A percentile compares a stretch with the other conserved stretches of the same genome.
Evolutionary conservation across 2,113 vertebrate species (phyloP).

Genomic region (Serinus canaria): DNA sequence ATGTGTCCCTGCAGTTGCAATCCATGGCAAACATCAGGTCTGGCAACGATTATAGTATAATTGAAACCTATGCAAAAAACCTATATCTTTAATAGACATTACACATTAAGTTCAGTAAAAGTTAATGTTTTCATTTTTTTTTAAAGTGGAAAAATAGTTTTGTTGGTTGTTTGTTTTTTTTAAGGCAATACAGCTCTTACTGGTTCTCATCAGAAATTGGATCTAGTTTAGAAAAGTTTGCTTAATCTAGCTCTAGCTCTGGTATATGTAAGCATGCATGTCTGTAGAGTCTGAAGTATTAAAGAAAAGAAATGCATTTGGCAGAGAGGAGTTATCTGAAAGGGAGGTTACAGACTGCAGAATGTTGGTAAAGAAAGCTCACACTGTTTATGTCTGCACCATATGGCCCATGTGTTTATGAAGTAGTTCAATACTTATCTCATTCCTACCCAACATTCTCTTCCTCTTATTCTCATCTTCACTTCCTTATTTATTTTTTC

Average conservation of each 20-base stretch:
- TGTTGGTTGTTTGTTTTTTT: neutral
- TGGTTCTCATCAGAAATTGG: neutral
- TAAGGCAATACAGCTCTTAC: neutral
- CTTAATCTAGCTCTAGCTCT: neutral
- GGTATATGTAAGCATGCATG: neutral
- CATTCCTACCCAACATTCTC: neutral
- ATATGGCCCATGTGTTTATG: conserved; percentile 21
- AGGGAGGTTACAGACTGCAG: neutral
- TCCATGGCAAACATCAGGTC: neutral
- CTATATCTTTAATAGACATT: neutral
- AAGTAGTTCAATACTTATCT: conserved; percentile 5
- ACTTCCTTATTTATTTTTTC: conserved; percentile 29
- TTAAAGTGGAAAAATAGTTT: neutral
- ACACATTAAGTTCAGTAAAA: neutral
- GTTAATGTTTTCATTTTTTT: neutral
- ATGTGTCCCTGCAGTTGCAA: neutral
- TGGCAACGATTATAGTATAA: neutral
- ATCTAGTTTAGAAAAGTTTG: neutral
- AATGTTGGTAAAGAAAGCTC: conserved; percentile 38
- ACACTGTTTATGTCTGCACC: conserved; percentile 13
- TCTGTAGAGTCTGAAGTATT: neutral
- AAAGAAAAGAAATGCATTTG: conserved; percentile 11
- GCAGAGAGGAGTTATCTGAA: neutral
- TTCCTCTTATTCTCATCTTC: conserved; percentile 34
- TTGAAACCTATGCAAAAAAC: neutral